phyloP scores from a whole-genome alignment of 2,113 vertebrate genomes.

The Takifugu flavidus region DNA sequence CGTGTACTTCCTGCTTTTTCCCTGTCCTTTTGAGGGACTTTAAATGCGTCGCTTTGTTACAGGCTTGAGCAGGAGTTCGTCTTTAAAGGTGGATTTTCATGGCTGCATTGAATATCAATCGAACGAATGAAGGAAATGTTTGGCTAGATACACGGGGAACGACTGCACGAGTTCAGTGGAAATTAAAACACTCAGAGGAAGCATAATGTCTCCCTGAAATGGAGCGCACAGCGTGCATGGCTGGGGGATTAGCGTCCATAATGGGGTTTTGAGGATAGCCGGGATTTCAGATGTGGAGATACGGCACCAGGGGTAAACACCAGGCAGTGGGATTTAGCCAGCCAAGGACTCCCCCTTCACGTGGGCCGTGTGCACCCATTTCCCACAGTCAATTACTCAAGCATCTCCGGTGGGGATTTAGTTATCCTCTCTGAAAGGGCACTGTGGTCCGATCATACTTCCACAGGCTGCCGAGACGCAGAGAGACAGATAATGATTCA shows the following conservation, averaged over 20 bases:
- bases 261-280: conserved; percentile 71
- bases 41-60: no score
- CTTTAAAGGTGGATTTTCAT: not conserved
- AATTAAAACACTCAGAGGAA: conserved; percentile 48
- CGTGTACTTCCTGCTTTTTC: conserved; percentile 5
- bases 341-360: conserved; percentile 50
- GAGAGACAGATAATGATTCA: conserved; percentile 33
- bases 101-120: conserved; percentile 3
- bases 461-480: conserved; percentile 1
- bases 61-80: conserved; percentile 1
- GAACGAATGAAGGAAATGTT: conserved; percentile 13
- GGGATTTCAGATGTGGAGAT: conserved; percentile 69
- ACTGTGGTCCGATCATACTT: conserved; percentile 35
- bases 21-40: no score
- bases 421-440: conserved; percentile 56
- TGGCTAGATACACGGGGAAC: conserved; percentile 11
- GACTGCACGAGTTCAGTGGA: conserved; percentile 33
- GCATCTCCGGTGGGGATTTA: conserved; percentile 57
- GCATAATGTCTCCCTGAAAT: conserved; percentile 44
- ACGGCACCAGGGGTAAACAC: conserved; percentile 66
- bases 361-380: conserved; percentile 50
- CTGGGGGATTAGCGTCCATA: conserved; percentile 62
- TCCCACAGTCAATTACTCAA: conserved; percentile 69
- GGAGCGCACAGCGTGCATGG: conserved; percentile 30
- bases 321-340: conserved; percentile 58